Evolutionary conservation across 2,113 vertebrate species (phyloP).

Genomic region (Prochilodus magdalenae): DNA sequence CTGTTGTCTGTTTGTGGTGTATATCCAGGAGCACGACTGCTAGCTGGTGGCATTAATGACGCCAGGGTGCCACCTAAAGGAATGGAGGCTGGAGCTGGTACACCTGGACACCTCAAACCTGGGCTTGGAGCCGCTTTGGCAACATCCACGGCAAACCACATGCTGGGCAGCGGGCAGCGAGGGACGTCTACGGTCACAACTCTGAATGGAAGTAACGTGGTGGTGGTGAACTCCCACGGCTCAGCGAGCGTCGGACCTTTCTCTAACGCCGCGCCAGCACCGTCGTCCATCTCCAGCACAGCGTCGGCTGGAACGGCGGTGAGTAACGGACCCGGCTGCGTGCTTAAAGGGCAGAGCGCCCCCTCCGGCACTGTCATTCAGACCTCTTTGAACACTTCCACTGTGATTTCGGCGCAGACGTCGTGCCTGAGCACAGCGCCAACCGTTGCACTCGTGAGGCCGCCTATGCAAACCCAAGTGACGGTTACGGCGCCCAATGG

Average conservation of each 20-base stretch:
- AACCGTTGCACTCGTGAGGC: conserved; percentile 83
- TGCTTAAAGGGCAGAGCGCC: conserved; percentile 74
- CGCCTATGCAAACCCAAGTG: conserved; percentile 78
- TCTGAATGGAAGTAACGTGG: conserved; percentile 88
- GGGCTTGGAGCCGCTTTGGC: conserved; percentile 77
- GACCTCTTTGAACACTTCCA: conserved; percentile 76
- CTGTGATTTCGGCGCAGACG: conserved; percentile 77
- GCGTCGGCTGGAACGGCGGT: conserved; percentile 76
- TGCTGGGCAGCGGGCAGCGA: conserved; percentile 73
- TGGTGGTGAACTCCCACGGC: conserved; percentile 84
- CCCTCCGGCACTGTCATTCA: conserved; percentile 82
- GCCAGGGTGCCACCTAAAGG: neutral
- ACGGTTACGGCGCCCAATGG: conserved; percentile 66
- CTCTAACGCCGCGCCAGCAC: conserved; percentile 69
- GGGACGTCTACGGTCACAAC: conserved; percentile 78
- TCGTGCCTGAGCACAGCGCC: conserved; percentile 56
- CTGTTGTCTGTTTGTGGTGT: neutral
- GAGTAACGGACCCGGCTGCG: conserved; percentile 87
- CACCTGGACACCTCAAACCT: conserved; percentile 78
- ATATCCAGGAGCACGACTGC: neutral
- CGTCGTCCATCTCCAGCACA: conserved; percentile 63
- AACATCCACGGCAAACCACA: conserved; percentile 69
- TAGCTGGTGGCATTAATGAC: neutral
- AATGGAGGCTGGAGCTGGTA: conserved; percentile 29
- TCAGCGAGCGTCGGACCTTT: conserved; percentile 61